These are phyloP conservation scores for Atethmia centrago DNA, from an alignment of 2,888 invertebrate genomes.

Conservation along the genomic window DNA sequence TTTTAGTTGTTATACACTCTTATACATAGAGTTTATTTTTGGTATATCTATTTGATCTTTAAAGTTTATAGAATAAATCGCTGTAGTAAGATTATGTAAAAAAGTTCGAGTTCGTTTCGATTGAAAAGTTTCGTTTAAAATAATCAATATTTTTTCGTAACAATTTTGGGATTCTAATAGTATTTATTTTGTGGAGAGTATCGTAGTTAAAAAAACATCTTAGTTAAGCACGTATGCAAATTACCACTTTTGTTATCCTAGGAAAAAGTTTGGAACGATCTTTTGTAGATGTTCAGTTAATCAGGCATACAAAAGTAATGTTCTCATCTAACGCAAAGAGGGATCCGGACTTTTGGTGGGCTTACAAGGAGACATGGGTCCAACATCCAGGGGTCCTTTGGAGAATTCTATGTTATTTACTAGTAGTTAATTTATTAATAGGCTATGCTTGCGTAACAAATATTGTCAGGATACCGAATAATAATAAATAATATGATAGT, in stretches of 20 bases:
- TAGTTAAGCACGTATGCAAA: neutral
- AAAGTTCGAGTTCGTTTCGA: neutral
- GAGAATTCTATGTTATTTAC: constrained; percentile 27
- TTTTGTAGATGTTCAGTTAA: constrained; percentile 18
- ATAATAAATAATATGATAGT: no score
- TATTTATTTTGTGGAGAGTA: neutral
- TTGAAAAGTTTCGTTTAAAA: neutral
- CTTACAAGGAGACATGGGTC: constrained; percentile 41
- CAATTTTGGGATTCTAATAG: neutral
- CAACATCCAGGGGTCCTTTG: constrained; percentile 28
- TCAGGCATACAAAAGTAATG: constrained; percentile 26
- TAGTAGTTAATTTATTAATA: constrained; percentile 4
- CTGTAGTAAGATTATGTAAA: neutral
- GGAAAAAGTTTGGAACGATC: neutral
- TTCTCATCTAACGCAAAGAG: constrained; percentile 26
- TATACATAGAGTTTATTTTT: neutral
- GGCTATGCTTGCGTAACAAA: no score
- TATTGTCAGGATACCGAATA: constrained; percentile 3
- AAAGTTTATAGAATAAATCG: neutral
- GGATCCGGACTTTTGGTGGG: constrained; percentile 29
- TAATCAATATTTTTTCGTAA: no score
- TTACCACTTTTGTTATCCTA: neutral
- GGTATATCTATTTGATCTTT: neutral
- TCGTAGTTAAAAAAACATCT: neutral
- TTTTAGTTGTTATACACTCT: neutral